These are phyloP conservation scores for Entelurus aequoreus DNA, from an alignment of 2,113 vertebrate species.

Conservation along the genomic window DNA sequence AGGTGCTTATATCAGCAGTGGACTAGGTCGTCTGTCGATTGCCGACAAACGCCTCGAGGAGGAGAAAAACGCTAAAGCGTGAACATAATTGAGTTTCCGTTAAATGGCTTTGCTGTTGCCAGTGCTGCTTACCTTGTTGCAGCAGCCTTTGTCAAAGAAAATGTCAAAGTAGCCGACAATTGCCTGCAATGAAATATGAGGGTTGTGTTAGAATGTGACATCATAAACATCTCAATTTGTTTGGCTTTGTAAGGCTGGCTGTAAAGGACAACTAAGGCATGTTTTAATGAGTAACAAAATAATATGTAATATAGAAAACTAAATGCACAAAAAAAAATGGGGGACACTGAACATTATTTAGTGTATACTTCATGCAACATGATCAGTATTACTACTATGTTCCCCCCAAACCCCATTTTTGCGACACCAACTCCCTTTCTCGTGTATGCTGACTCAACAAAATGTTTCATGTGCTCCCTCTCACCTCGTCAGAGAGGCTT, in stretches of 20 bases:
- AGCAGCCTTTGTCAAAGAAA: constrained; percentile 88
- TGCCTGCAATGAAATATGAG: constrained; percentile 79
- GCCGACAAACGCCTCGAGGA: constrained; percentile 62
- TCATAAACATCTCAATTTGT: constrained; percentile 57
- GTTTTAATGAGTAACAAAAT: constrained; percentile 30
- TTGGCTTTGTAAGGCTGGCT: constrained; percentile 27
- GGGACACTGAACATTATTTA: not conserved
- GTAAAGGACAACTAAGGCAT: constrained; percentile 10
- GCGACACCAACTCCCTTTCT: constrained; percentile 2
- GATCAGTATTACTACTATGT: not conserved
- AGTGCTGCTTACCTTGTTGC: constrained; percentile 77
- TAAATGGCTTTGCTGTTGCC: constrained; percentile 56
- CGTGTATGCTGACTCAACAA: constrained; percentile 51
- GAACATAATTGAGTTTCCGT: constrained; percentile 68
- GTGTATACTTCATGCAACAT: not conserved
- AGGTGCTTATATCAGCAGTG: constrained; percentile 71
- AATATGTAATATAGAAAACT: not conserved
- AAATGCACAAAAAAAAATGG: not conserved
- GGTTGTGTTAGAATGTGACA: constrained; percentile 60
- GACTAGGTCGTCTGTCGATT: constrained; percentile 52
- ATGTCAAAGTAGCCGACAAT: constrained; percentile 94
- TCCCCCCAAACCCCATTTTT: not conserved
- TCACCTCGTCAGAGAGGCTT: constrained; percentile 44
- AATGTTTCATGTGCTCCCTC: constrained; percentile 23
- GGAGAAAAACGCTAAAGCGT: constrained; percentile 55